Conservation (phyloP, 2,888 invertebrate species). For the Plebejus anna region DNA sequence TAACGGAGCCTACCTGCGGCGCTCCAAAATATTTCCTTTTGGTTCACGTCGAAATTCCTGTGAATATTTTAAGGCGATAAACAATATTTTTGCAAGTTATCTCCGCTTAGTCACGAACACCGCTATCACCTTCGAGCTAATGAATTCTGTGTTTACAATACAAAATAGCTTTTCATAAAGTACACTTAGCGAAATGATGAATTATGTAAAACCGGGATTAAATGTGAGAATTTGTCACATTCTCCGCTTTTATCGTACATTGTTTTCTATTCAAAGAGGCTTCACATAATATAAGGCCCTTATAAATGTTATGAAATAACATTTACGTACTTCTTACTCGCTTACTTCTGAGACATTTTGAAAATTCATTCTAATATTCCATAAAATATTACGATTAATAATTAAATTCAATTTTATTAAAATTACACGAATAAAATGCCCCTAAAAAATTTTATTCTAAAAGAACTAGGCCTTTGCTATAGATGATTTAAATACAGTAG, state of each 20-base stretch:
- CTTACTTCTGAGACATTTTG: neutral
- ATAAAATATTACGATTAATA: neutral
- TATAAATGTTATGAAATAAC: neutral
- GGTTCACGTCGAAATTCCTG: conserved; percentile 18
- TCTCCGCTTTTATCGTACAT: neutral
- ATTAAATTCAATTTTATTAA: too few relatives aligned
- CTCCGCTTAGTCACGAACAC: conserved; percentile 57
- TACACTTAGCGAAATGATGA: conserved; percentile 36
- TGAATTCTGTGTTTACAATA: conserved; percentile 74
- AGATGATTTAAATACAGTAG: too few relatives aligned
- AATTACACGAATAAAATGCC: too few relatives aligned
- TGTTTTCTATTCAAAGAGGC: conserved; percentile 5
- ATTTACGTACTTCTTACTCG: neutral
- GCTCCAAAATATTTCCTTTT: conserved; percentile 22
- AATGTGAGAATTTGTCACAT: conserved; percentile 34
- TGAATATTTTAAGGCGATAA: conserved; percentile 32
- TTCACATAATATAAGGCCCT: neutral
- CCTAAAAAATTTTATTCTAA: too few relatives aligned
- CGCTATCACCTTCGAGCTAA: conserved; percentile 47
- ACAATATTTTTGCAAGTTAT: conserved; percentile 36
- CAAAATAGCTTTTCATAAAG: conserved; percentile 65
- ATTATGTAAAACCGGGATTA: conserved; percentile 34
- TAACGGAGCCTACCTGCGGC: conserved; percentile 8
- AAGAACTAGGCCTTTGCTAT: too few relatives aligned
- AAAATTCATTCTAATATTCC: neutral